Evolutionary conservation across 2,888 invertebrate species (phyloP), one percentile per base, ranked within the genome.

Genomic region (Philereme transversata): DNA sequence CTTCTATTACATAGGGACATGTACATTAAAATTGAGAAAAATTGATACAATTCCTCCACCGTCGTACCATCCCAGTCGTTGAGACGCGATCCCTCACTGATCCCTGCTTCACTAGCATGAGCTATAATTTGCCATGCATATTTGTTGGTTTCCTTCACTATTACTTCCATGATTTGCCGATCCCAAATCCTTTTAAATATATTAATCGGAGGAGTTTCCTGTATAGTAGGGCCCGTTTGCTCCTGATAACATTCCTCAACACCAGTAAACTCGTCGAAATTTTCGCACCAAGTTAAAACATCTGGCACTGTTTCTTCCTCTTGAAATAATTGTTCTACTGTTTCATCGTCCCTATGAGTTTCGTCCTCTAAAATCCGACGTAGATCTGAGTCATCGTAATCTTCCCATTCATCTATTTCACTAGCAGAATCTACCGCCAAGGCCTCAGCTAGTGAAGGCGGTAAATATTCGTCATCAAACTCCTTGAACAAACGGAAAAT

Each of bases 111-210:
- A 43, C 55, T 57, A 40, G 51, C 57, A 45, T 48, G 51, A 34
- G 59, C 61, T 45, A 66, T 63, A 53, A 51, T 63, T 8, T 65
- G 8, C 62, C 62, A 65, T 22, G 65, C 62, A 44, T 65, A 65
- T 51, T 50, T 53, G 41, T 66, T 62, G 9, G 62, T 63, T 44
- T 60, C 34, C 22, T 60, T 43, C 49, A 60, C 67, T 49, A 64
- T 64, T 35, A 52, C 4, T 51, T 51, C 46, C 63, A 63, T 63
- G 5, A 66, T 59, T 38, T 51, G 51, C 35, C 40, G 60, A 55
- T 60, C 49, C 62, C 67, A 67, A 50, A 67, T 62, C 55, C 43
- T 41, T 61, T 51, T 59, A 38, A 63, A 58, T 51, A 67, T 54
- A 53, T 67, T 48, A 50, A 61, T 57, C 22, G 66, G 61, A 59